Evolutionary conservation across 2,113 vertebrate genomes (phyloP).

Genomic region (Oplegnathus fasciatus): DNA sequence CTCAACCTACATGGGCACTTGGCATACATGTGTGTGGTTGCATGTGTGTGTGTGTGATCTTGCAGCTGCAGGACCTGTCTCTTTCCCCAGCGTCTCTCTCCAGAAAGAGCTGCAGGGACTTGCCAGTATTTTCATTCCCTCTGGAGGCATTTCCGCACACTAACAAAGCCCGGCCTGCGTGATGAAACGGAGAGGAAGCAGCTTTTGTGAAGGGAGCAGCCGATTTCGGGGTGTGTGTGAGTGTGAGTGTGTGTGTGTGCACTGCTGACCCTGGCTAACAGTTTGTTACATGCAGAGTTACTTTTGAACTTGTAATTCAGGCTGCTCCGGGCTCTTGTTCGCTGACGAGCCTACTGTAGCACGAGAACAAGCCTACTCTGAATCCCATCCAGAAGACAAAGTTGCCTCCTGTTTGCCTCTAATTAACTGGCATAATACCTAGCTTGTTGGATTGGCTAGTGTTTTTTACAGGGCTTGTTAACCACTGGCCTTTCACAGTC

Average conservation of each 20-base stretch:
- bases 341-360: conserved; percentile 62
- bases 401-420: conserved; percentile 71
- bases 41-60: conserved; percentile 48
- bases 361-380: conserved; percentile 68
- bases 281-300: conserved; percentile 80
- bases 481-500: conserved; percentile 62
- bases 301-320: conserved; percentile 77
- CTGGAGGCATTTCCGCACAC: conserved; percentile 87
- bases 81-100: conserved; percentile 43
- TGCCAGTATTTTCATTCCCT: conserved; percentile 88
- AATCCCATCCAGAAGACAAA: conserved; percentile 63
- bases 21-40: conserved; percentile 58
- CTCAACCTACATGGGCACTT: conserved; percentile 73
- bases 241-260: conserved; percentile 26
- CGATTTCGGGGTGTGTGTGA: conserved; percentile 32
- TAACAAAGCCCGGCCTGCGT: conserved; percentile 83
- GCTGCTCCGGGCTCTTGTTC: conserved; percentile 77
- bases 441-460: conserved; percentile 65
- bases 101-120: conserved; percentile 84
- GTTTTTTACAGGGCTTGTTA: conserved; percentile 70
- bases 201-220: conserved; percentile 81
- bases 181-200: conserved; percentile 85
- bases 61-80: conserved; percentile 78
- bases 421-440: conserved; percentile 74
- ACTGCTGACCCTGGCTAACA: conserved; percentile 72